These are phyloP conservation scores for Gymnogyps californianus DNA, from an alignment of 2,113 vertebrate species.

Conservation along the genomic window DNA sequence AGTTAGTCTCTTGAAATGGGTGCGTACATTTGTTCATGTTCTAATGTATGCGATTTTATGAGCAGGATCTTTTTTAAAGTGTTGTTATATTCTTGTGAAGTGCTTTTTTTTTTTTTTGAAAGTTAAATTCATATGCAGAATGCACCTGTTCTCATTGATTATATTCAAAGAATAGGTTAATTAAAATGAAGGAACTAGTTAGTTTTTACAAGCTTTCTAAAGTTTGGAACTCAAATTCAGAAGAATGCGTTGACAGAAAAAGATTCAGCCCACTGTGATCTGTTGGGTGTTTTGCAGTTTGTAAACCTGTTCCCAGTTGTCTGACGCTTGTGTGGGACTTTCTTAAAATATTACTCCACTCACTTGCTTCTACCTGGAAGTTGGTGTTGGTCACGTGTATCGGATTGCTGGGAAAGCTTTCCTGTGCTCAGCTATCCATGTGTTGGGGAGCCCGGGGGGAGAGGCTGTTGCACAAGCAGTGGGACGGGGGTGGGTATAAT, in stretches of 20 bases:
- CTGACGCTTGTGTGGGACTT: not conserved
- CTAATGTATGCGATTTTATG: not conserved
- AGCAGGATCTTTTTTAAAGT: not conserved
- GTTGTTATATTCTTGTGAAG: not conserved
- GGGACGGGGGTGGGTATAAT: rapidly evolving
- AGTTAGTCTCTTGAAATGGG: not conserved
- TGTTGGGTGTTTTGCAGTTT: not conserved
- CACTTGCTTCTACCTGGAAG: not conserved
- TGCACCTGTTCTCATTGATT: not conserved
- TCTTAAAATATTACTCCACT: not conserved
- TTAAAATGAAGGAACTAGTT: not conserved
- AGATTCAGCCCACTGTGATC: rapidly evolving
- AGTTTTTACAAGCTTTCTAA: not conserved
- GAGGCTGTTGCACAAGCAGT: not conserved
- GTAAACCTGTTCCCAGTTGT: not conserved
- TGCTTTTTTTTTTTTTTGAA: not conserved
- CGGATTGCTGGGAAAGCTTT: not conserved
- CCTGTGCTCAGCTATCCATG: rapidly evolving
- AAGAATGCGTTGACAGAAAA: not conserved
- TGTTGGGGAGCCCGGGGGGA: rapidly evolving
- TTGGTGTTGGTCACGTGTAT: too few species aligned
- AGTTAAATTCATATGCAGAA: not conserved
- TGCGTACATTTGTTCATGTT: not conserved
- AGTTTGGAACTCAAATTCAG: not conserved
- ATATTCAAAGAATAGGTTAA: not conserved